Evolutionary conservation across 2,113 vertebrate species (phyloP), one percentile per base, ranked within the genome.

Genomic region (Ursus arctos): DNA sequence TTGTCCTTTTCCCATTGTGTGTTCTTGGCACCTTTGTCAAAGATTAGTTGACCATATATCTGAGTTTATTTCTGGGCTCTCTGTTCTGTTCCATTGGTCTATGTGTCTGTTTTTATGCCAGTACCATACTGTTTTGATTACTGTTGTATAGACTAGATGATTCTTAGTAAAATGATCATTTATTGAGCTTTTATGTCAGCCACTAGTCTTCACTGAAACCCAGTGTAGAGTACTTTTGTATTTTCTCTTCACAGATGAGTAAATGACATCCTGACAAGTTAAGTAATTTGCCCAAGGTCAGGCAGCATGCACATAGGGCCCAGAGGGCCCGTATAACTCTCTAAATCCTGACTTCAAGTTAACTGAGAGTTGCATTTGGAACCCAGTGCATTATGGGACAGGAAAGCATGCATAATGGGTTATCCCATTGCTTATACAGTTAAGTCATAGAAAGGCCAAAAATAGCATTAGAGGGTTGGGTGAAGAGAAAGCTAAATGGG

Each of bases 361-460:
- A 69, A 47, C 43, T 79, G 71, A 14, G 76, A 85, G 57, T 92
- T 92, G n/a, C 57, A 72, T 95, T 95, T 85, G 74, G 67, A 96
- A 94, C 61, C 33, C 59, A 87, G 2, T 94, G 95, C 89, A 65
- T 95, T 61, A 24, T 65, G 72, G 74, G 65, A 21, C 63, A 95
- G 71, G 31, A 94, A 91, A 88, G 51, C 59, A 63, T 51, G 71
- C 63, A 81, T 76, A 91, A 18, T 91, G n/a, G 71, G 11, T 84
- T 82, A 53, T 93, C 55, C 67, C 43, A 84, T 55, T 93, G 76
- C 81, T 77, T 97, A 47, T 90, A 24, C 8, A 93, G 55, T 76
- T 82, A 97, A 80, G n/a, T 84, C 61, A 88, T 18, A 95, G 28
- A 96, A 72, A 88, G 71, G 40, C 79, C 61, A 85, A 91, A 94